Conservation (phyloP, 2,888 invertebrate species). For the Spilarctia lutea region DNA sequence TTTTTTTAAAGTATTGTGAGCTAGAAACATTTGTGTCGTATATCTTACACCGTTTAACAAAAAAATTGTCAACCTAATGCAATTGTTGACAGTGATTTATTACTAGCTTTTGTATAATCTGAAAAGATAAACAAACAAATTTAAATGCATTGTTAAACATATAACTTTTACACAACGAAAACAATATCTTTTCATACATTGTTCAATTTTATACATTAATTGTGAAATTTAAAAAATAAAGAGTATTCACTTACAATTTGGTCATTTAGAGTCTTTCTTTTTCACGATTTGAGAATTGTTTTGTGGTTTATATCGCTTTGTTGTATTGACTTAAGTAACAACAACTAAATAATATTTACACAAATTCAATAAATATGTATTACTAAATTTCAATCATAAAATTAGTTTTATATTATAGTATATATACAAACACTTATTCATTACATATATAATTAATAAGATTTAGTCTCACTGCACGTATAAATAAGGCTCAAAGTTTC, state of each 20-base stretch:
- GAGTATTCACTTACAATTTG: background rate
- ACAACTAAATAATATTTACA: background rate
- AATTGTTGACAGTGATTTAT: constrained; percentile 79
- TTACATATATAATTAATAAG: background rate
- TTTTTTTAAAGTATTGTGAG: constrained; percentile 66
- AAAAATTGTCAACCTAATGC: constrained; percentile 69
- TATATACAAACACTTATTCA: background rate
- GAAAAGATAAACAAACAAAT: constrained; percentile 52
- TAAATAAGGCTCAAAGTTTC: background rate
- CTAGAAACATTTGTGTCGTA: constrained; percentile 63
- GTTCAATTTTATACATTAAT: constrained; percentile 26
- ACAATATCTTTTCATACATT: constrained; percentile 40
- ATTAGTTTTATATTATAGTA: background rate
- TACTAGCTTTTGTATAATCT: constrained; percentile 58
- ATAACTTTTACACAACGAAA: constrained; percentile 38
- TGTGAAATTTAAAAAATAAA: constrained; percentile 18
- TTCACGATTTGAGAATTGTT: background rate
- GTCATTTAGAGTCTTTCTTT: background rate
- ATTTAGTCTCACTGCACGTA: constrained; percentile 3
- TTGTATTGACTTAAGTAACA: background rate
- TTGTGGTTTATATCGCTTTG: background rate
- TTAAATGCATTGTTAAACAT: constrained; percentile 32
- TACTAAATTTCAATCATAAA: background rate
- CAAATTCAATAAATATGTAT: background rate
- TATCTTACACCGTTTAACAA: constrained; percentile 49